phyloP scores from a whole-genome alignment of 2,797 vertebrate genomes.

The Tauraco hartlaubi region DNA sequence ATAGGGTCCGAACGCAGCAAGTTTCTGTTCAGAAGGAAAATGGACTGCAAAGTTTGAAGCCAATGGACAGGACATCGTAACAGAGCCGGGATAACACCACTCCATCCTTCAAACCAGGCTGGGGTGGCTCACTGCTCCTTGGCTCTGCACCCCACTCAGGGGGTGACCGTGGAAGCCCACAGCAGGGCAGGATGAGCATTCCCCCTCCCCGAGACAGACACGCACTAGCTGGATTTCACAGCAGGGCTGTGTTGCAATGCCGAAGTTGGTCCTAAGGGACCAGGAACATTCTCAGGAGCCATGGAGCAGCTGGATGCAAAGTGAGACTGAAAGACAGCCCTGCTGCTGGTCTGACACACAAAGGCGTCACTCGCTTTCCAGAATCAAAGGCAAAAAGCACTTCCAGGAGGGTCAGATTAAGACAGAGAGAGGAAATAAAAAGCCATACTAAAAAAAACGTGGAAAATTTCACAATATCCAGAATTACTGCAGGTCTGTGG shows the following conservation, averaged over 20 bases:
- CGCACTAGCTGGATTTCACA: neutral
- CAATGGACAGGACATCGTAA: fast-evolving
- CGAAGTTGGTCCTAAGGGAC: neutral
- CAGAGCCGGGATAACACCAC: neutral
- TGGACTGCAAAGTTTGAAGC: neutral
- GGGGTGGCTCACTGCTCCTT: neutral
- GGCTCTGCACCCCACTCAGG: neutral
- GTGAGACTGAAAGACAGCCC: neutral
- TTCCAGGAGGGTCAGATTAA: conserved; percentile 34
- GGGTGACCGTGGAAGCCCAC: fast-evolving
- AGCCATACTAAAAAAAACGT: neutral
- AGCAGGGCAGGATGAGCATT: fast-evolving
- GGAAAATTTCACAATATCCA: conserved; percentile 34
- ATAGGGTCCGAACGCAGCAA: neutral
- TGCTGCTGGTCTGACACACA: conserved; percentile 18
- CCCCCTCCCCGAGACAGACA: neutral
- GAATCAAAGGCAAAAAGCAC: conserved; percentile 28
- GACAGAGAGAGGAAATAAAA: conserved; percentile 38
- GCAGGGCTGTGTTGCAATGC: neutral
- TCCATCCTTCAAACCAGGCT: neutral
- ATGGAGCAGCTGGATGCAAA: conserved; percentile 14
- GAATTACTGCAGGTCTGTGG: neutral
- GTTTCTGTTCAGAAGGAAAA: neutral
- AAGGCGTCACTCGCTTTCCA: neutral
- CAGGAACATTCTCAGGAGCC: conserved; percentile 15